These are phyloP conservation scores for Lordiphosa collinella DNA, from an alignment of 1,140 invertebrate species.

Conservation along the genomic window DNA sequence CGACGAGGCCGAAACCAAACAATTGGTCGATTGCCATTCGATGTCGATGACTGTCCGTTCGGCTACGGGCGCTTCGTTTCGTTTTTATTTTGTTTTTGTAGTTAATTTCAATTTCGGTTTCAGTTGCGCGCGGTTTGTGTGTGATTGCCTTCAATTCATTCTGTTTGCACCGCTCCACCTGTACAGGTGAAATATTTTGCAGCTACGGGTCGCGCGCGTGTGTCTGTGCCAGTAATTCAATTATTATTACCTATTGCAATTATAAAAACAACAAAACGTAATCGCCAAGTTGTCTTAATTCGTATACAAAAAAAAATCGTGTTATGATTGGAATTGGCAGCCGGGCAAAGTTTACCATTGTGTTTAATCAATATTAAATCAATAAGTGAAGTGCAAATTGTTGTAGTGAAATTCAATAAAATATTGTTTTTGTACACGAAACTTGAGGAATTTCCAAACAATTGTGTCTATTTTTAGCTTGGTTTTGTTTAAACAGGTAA, in stretches of 20 bases:
- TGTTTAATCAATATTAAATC: slow-evolving; percentile 45
- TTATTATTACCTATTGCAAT: slow-evolving; percentile 13
- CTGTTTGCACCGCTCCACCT: slow-evolving; percentile 64
- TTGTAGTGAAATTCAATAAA: slow-evolving; percentile 46
- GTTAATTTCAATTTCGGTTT: slow-evolving; percentile 45
- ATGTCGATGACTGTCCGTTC: slow-evolving; percentile 20
- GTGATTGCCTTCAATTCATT: slow-evolving; percentile 65
- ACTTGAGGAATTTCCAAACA: slow-evolving; percentile 42
- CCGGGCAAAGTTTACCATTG: slow-evolving; percentile 3
- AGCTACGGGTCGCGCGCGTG: slow-evolving; percentile 30
- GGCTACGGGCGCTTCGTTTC: slow-evolving; percentile 32
- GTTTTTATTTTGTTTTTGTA: slow-evolving; percentile 34
- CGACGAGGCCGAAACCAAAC: slow-evolving; percentile 31
- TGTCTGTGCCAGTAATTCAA: slow-evolving; percentile 42
- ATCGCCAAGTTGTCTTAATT: neutral
- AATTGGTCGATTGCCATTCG: slow-evolving; percentile 20
- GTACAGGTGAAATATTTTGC: slow-evolving; percentile 60
- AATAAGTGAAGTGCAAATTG: slow-evolving; percentile 37
- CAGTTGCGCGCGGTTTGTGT: slow-evolving; percentile 20
- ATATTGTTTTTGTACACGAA: slow-evolving; percentile 35
- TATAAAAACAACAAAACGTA: neutral
- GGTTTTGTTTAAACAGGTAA: slow-evolving; percentile 56
- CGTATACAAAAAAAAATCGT: slow-evolving; percentile 5
- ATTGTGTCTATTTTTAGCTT: slow-evolving; percentile 45
- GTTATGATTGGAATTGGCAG: too few species aligned